Evolutionary conservation across 2,888 invertebrate genomes (phyloP).

Genomic region (Bimastos eiseni): DNA sequence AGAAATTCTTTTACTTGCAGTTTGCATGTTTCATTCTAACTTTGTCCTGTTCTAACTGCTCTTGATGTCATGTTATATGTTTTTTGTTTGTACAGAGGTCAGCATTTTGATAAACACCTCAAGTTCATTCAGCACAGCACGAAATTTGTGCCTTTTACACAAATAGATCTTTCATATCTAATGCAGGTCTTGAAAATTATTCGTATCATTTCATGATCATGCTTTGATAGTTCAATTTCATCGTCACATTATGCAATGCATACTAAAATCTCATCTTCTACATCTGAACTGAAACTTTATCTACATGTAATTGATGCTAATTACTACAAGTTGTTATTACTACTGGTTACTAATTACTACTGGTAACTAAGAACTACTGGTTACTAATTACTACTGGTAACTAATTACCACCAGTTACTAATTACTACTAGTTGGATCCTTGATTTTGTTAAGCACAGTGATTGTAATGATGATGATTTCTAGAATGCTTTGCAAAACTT

Average conservation of each 20-base stretch:
- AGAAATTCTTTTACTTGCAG: neutral
- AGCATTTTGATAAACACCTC: slow-evolving; percentile 94
- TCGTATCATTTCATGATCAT: neutral
- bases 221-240: neutral
- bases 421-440: too few relatives aligned
- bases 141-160: slow-evolving; percentile 85
- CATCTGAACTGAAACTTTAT: too few relatives aligned
- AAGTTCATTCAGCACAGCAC: slow-evolving; percentile 89
- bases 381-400: too few relatives aligned
- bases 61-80: neutral
- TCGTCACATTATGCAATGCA: neutral
- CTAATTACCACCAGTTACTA: too few relatives aligned
- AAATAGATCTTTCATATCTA: slow-evolving; percentile 85
- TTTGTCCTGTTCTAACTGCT: neutral
- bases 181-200: slow-evolving; percentile 71
- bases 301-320: too few relatives aligned
- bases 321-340: too few relatives aligned
- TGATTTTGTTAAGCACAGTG: too few relatives aligned
- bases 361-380: too few relatives aligned
- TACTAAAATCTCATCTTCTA: neutral
- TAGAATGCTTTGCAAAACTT: too few relatives aligned
- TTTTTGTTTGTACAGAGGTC: slow-evolving; percentile 71
- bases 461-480: too few relatives aligned
- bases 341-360: too few relatives aligned
- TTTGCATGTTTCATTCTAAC: neutral